Conservation (phyloP, 2,113 vertebrate species). For the Cynopterus brachyotis region DNA sequence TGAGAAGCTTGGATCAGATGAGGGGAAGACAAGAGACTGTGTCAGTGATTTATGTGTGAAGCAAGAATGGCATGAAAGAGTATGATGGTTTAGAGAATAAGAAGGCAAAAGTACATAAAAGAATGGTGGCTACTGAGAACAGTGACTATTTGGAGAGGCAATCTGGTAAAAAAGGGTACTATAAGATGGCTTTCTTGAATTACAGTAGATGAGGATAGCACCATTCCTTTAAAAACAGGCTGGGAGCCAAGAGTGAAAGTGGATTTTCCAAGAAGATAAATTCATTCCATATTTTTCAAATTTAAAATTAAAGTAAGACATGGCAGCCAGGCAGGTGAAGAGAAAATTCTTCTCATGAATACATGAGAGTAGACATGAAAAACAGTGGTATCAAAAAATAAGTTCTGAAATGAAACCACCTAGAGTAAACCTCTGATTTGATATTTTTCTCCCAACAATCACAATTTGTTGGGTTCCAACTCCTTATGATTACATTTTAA, state of each 20-base stretch:
- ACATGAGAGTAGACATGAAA: not conserved
- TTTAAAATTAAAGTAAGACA: slow-evolving; percentile 36
- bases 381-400: not conserved
- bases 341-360: not conserved
- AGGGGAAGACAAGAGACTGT: not conserved
- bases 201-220: not conserved
- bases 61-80: not conserved
- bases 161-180: not conserved
- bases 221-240: not conserved
- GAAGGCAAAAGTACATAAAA: not conserved
- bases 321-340: not conserved
- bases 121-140: not conserved
- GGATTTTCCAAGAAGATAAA: not conserved
- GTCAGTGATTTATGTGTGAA: not conserved
- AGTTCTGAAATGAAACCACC: not conserved
- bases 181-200: not conserved
- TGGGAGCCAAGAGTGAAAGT: not conserved
- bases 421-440: not conserved
- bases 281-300: not conserved
- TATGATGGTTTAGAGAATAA: not conserved
- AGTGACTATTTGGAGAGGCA: not conserved
- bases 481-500: slow-evolving; percentile 41
- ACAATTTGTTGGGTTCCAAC: not conserved
- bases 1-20: not conserved
- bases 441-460: slow-evolving; percentile 11